Conservation (phyloP, 2,113 vertebrate species). For the Craseonycteris thonglongyai region DNA sequence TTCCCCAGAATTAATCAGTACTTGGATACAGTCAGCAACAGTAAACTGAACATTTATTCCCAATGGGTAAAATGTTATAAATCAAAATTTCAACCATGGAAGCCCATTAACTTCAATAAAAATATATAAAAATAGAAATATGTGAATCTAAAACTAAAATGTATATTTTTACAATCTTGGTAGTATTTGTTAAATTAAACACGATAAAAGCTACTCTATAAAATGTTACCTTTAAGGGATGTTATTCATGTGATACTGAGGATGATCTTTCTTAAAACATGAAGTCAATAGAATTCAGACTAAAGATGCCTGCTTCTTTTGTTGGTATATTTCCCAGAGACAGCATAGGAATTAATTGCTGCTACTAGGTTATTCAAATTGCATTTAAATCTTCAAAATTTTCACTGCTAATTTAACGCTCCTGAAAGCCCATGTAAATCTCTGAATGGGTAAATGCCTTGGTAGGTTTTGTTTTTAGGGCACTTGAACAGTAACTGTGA, state of each 20-base stretch:
- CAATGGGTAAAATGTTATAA: neutral
- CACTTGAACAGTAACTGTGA: accelerated
- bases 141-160: neutral
- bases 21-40: neutral
- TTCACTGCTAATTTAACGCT: neutral
- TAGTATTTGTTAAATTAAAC: neutral
- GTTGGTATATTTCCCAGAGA: neutral
- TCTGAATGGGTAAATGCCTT: neutral
- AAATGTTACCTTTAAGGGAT: neutral
- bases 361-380: neutral
- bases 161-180: neutral
- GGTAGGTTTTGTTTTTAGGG: neutral
- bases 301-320: neutral
- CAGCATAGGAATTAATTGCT: neutral
- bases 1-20: neutral
- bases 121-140: neutral
- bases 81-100: neutral
- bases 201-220: neutral
- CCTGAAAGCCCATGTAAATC: neutral
- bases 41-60: neutral
- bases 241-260: neutral
- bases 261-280: neutral
- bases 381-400: neutral
- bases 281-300: neutral
- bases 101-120: neutral